These are phyloP conservation scores for Drosophila nr. perissopoda DNA, from an alignment of 2,888 invertebrate species.

Conservation along the genomic window DNA sequence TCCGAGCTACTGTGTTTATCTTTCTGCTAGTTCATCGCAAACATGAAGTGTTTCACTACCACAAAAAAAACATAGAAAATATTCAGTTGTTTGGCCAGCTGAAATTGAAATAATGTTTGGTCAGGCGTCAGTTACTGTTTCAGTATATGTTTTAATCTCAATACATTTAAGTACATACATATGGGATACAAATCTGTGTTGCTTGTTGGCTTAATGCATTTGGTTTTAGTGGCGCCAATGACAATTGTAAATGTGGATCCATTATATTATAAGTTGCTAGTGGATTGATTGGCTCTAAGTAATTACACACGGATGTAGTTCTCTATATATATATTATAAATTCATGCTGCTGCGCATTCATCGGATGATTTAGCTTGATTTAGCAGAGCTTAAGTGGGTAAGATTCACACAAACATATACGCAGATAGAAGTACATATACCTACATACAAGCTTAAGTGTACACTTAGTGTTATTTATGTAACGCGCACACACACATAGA, in stretches of 20 bases:
- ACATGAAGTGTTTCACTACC: slow-evolving; percentile 53
- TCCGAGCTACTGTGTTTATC: slow-evolving; percentile 28
- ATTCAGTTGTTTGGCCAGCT: slow-evolving; percentile 13
- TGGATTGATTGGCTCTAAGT: slow-evolving; percentile 15
- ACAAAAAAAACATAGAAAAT: not conserved
- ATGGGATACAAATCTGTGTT: slow-evolving; percentile 43
- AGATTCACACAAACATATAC: slow-evolving; percentile 30
- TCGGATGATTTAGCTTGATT: slow-evolving; percentile 20
- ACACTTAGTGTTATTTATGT: slow-evolving; percentile 42
- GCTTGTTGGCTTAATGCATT: slow-evolving; percentile 22
- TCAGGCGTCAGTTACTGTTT: slow-evolving; percentile 37
- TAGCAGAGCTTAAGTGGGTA: slow-evolving; percentile 36
- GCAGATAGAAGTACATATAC: slow-evolving; percentile 18
- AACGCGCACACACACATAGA: slow-evolving; percentile 35
- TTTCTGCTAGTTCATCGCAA: slow-evolving; percentile 56
- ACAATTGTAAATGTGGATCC: slow-evolving; percentile 5
- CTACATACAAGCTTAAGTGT: slow-evolving; percentile 35
- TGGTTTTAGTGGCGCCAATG: slow-evolving; percentile 18
- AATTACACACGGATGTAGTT: slow-evolving; percentile 27
- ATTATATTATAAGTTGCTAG: slow-evolving; percentile 1
- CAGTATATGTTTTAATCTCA: slow-evolving; percentile 50
- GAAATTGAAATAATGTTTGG: slow-evolving; percentile 41
- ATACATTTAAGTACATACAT: slow-evolving; percentile 38
- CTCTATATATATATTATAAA: slow-evolving; percentile 28
- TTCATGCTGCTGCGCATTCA: slow-evolving; percentile 36